phyloP scores from a whole-genome alignment of 2,888 invertebrate genomes.

The Cephus rjabovi region DNA sequence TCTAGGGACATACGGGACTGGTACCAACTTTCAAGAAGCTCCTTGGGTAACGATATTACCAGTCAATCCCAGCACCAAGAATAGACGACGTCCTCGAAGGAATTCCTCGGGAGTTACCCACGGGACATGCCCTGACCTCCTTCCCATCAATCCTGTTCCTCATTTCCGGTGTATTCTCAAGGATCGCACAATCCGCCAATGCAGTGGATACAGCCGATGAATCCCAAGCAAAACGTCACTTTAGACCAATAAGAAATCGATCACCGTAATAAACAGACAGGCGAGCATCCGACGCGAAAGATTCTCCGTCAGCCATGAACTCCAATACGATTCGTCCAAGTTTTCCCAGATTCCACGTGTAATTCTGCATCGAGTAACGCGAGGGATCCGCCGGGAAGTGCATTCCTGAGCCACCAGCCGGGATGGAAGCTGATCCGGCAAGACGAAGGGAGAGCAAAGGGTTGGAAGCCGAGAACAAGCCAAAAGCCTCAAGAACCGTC shows the following conservation, averaged over 20 bases:
- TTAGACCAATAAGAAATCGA: not conserved
- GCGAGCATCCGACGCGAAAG: not conserved
- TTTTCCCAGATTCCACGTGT: not conserved
- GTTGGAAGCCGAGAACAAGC: not conserved
- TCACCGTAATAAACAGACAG: not conserved
- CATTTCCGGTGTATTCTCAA: not conserved
- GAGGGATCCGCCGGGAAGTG: not conserved
- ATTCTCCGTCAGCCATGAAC: not conserved
- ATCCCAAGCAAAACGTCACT: not conserved
- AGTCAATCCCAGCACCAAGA: constrained; percentile 48
- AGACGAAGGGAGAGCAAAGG: not conserved
- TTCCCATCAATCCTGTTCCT: constrained; percentile 6
- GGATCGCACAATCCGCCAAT: not conserved
- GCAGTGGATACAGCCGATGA: not conserved
- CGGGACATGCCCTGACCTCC: constrained; percentile 4
- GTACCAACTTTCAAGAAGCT: not conserved
- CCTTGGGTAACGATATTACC: constrained; percentile 41
- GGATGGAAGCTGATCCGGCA: not conserved
- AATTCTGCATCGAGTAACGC: not conserved
- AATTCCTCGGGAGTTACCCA: not conserved
- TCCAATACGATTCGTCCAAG: not conserved
- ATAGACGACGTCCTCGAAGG: constrained; percentile 25
- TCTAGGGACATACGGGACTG: not conserved
- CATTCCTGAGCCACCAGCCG: not conserved
- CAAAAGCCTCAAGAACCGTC: not conserved